A percentile compares a stretch with the other conserved stretches of the same genome.
phyloP scores from a whole-genome alignment of 2,797 vertebrate species.

The Microcaecilia unicolor region DNA sequence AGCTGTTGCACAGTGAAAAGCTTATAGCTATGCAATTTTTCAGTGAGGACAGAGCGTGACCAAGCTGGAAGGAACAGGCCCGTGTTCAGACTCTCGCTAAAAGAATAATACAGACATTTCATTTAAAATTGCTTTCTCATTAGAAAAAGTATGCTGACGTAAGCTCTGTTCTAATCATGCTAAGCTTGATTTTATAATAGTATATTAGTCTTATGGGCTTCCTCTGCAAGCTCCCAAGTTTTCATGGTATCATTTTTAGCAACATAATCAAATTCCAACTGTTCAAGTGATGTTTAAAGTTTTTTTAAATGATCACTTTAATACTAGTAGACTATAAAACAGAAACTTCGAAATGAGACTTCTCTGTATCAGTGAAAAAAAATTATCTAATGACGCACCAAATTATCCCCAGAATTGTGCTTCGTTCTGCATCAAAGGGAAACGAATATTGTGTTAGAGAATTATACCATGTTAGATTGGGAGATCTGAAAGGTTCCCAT shows the following conservation, averaged over 20 bases:
- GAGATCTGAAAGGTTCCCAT: too few relatives aligned
- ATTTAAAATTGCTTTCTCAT: constrained; percentile 35
- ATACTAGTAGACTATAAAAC: too few relatives aligned
- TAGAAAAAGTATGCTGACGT: constrained; percentile 42
- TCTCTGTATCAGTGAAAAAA: too few relatives aligned
- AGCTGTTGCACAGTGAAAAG: too few relatives aligned
- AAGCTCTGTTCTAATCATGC: constrained; percentile 32
- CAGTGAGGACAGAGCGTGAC: constrained; percentile 25
- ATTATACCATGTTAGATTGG: too few relatives aligned
- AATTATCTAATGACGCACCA: too few relatives aligned
- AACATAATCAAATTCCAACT: constrained; percentile 35
- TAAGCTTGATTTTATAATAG: constrained; percentile 35
- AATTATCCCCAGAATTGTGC: too few relatives aligned
- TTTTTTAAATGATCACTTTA: constrained; percentile 30
- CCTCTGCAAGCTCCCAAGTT: constrained; percentile 32
- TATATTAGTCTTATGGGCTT: constrained; percentile 29
- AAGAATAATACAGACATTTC: constrained; percentile 36
- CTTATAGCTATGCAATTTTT: constrained; percentile 32
- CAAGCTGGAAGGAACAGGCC: constrained; percentile 11
- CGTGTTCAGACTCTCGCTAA: constrained; percentile 16
- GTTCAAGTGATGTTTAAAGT: constrained; percentile 25
- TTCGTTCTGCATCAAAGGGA: too few relatives aligned
- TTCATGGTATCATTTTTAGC: constrained; percentile 26
- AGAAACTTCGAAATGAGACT: too few relatives aligned
- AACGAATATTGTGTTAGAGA: too few relatives aligned